Conservation (phyloP, 2,797 vertebrate species). For the Molossus alvarezi region DNA sequence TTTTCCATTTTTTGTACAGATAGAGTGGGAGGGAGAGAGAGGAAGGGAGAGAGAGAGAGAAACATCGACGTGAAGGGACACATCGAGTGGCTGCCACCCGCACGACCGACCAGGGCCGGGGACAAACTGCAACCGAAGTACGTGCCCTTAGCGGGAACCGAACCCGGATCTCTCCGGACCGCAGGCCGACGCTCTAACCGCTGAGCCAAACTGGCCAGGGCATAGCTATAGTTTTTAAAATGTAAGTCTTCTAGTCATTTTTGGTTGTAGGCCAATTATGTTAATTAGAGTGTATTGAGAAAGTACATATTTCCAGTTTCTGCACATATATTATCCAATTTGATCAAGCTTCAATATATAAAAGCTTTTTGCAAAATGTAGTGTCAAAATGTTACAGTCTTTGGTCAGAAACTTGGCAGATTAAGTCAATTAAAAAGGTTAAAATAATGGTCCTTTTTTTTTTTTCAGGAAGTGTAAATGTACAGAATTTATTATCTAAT, state of each 20-base stretch:
- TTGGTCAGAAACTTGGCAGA: conserved; percentile 87
- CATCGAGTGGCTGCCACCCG: too few species aligned
- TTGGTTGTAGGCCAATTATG: conserved; percentile 82
- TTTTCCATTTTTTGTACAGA: too few species aligned
- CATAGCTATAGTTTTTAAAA: conserved; percentile 59
- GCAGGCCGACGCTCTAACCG: too few species aligned
- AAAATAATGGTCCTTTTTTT: conserved; percentile 79
- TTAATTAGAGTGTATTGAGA: conserved; percentile 82
- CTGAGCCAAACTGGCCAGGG: too few species aligned
- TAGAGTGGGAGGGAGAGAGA: too few species aligned
- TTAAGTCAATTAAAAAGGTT: conserved; percentile 85
- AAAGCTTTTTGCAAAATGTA: conserved; percentile 86
- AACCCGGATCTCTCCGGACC: too few species aligned
- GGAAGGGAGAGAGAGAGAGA: too few species aligned
- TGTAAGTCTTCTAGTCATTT: conserved; percentile 78
- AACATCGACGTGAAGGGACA: too few species aligned
- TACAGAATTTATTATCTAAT: conserved; percentile 84
- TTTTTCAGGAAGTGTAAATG: conserved; percentile 86
- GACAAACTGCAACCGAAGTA: too few species aligned
- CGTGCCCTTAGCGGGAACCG: too few species aligned
- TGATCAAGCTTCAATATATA: conserved; percentile 81
- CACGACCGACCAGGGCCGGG: too few species aligned
- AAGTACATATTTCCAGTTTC: conserved; percentile 84
- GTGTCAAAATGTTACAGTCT: conserved; percentile 85
- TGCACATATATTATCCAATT: conserved; percentile 82